Evolutionary conservation across 2,797 vertebrate genomes (phyloP).

Genomic region (Lateolabrax maculatus): DNA sequence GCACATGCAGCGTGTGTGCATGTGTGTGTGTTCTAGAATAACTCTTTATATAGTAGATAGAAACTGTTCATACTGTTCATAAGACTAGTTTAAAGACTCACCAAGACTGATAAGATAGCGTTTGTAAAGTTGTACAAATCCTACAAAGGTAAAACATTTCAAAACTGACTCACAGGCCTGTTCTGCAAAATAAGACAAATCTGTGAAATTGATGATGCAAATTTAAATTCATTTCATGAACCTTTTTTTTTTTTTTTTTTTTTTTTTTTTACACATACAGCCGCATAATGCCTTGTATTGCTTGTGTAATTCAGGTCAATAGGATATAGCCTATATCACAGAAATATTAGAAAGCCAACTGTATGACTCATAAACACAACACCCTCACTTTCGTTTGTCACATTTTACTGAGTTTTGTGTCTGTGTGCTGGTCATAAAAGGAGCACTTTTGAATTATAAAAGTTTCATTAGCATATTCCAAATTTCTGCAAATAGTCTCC

Average conservation of each 20-base stretch:
- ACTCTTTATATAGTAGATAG: constrained; percentile 3
- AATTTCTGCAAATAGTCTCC: constrained; percentile 20
- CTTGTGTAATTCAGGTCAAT: constrained; percentile 8
- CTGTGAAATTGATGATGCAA: neutral
- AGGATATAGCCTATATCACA: constrained; percentile 16
- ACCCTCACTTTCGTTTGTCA: constrained; percentile 14
- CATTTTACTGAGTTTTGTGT: constrained; percentile 21
- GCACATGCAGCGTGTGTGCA: neutral
- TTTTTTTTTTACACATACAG: neutral
- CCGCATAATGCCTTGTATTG: neutral
- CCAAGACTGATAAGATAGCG: neutral
- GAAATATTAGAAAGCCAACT: constrained; percentile 30
- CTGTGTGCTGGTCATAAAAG: constrained; percentile 15
- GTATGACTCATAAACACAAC: constrained; percentile 29
- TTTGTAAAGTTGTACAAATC: neutral
- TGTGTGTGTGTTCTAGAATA: constrained; percentile 1
- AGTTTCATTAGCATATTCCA: constrained; percentile 37
- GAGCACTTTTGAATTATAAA: constrained; percentile 44
- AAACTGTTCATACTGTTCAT: neutral
- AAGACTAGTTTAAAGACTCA: constrained; percentile 1
- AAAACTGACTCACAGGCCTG: neutral
- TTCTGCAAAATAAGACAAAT: neutral
- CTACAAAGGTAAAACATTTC: neutral
- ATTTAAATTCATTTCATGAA: neutral
- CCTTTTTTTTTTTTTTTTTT: neutral